Conservation (phyloP, 2,797 vertebrate species). For the Arvicola amphibius region DNA sequence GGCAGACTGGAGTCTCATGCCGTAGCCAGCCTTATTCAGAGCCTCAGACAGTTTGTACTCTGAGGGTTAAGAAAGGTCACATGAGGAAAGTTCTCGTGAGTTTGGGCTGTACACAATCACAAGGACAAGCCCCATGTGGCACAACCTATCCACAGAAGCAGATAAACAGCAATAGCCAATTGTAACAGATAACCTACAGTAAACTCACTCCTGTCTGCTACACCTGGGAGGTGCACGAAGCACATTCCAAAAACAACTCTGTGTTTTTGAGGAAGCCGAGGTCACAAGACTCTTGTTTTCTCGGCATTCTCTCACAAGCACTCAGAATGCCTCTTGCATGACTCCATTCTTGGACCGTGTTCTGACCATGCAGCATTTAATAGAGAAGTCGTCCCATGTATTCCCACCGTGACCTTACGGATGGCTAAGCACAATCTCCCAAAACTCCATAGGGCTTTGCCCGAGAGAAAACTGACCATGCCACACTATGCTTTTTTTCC, state of each 20-base stretch:
- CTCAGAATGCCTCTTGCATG: no score
- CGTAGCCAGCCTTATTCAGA: neutral
- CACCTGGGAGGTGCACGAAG: neutral
- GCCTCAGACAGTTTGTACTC: neutral
- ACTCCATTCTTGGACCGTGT: neutral
- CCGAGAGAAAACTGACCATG: neutral
- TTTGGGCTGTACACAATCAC: no score
- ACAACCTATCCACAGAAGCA: neutral
- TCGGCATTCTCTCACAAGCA: neutral
- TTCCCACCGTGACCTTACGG: neutral
- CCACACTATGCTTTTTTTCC: neutral
- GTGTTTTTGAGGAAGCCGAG: neutral
- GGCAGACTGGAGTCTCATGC: neutral
- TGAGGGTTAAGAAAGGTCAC: neutral
- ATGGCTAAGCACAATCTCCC: neutral
- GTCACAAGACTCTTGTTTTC: neutral
- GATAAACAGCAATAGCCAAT: neutral
- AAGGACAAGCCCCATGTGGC: neutral
- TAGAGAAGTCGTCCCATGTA: neutral
- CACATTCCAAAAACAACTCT: neutral
- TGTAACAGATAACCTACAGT: neutral
- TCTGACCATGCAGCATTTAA: neutral
- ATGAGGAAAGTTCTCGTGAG: neutral
- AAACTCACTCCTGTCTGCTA: neutral
- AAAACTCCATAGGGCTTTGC: neutral